These are phyloP conservation scores for Meleagris gallopavo DNA, from an alignment of 2,113 vertebrate species.

Conservation along the genomic window DNA sequence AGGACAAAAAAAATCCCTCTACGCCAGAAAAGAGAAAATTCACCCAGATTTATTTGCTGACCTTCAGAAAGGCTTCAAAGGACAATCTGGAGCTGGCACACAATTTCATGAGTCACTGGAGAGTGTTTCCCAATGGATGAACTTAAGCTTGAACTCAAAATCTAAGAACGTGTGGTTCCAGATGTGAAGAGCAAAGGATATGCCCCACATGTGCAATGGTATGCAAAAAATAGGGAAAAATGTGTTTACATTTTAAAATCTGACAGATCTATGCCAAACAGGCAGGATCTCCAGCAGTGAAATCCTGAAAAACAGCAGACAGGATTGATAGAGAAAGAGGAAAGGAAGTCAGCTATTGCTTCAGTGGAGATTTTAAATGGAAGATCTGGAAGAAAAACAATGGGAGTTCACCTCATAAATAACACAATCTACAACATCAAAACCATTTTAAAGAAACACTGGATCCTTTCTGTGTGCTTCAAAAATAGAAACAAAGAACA, in stretches of 20 bases:
- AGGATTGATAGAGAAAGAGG: background rate
- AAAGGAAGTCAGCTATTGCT: background rate
- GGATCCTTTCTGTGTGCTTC: background rate
- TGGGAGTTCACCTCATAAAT: background rate
- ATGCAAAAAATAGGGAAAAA: background rate
- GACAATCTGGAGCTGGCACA: background rate
- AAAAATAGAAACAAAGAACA: background rate
- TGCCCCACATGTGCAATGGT: background rate
- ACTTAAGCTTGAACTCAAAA: background rate
- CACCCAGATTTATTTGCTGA: background rate
- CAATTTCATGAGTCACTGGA: background rate
- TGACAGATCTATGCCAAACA: background rate
- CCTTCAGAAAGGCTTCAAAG: background rate
- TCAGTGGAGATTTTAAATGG: background rate
- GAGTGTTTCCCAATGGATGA: background rate
- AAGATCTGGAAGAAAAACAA: background rate
- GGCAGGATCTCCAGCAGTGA: background rate
- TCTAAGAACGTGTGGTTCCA: background rate
- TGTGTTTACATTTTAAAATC: background rate
- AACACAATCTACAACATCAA: background rate
- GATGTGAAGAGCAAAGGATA: background rate
- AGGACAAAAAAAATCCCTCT: background rate
- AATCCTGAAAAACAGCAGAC: background rate
- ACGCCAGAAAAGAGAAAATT: background rate
- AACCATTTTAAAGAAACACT: background rate